Base-by-base conservation (phyloP, 2,888 invertebrate species). In the Drosophila robusta region DNA sequence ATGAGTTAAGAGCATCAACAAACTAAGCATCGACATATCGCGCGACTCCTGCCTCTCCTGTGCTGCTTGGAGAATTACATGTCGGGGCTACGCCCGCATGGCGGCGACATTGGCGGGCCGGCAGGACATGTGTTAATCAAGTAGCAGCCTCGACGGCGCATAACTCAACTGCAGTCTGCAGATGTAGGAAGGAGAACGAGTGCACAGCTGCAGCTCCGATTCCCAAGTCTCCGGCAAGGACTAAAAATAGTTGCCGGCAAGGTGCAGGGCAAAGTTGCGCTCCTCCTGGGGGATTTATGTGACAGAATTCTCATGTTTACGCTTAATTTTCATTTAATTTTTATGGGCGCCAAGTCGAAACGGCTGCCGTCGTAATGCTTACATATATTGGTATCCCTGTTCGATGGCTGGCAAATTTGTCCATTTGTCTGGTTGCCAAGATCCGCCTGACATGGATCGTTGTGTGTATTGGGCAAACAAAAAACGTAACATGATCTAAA, bases 281-380 rank as follows among this genome's bases (percentile, higher is more conserved):
- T 44, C 22, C 41, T 18, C 54, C 49, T 39, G 54, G 50, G 60
- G 66, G 47, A 90, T 90, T 90, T 90, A 90, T 90, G 90, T 83
- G 89, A 89, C 89, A 83, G 71, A 83, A 74, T 86, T 90, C 80
- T 77, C 82, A 83, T 90, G 90, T 90, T 89, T 90, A 84, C 78
- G 79, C 82, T 90, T 90, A 89, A 89, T 90, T 90, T 82, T 86
- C 72, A 46, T 84, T 87, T 89, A 90, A 90, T 90, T 90, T 86
- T 89, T 87, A 90, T 90, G 82, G 78, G 81, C 81, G 88, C 86
- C 86, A 84, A 87, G 78, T 61, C 64, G 55, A 64, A 58, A 56
- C 67, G 76, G 61, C 75, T 69, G 79, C 18, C 18, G 18, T 18
- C 18, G 18, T 18, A 18, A 18, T 18, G 18, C 44, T 56, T 46